Base-by-base conservation (phyloP, 2,113 vertebrate genomes). In the Calidris pygmaea region DNA sequence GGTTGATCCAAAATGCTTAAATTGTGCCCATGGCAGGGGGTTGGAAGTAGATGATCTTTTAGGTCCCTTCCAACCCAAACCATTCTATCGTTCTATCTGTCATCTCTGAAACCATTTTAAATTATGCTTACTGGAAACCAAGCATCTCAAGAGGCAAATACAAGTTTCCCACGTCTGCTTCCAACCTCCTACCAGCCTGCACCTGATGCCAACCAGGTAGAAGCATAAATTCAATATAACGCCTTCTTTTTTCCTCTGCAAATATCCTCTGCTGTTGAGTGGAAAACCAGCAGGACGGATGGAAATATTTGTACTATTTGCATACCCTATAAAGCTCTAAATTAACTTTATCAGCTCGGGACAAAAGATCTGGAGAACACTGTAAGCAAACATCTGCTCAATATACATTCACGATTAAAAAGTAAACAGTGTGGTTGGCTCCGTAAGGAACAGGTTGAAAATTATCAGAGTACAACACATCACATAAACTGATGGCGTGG, bases 381-480 rank as follows among this genome's bases (percentile, higher is more conserved):
- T 95, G 93, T 95, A 95, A 96, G 73, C 90, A 94, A 96, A 95
- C 95, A 96, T 96, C 96, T 97, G 96, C 83, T 97, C 90, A 89
- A 75, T 96, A 94, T 93, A 96, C 92, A 79, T 86, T 90, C 73
- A 71, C 56, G 47, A 66, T 93, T 94, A 96, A 92, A 93, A 94
- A 96, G 85, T 80, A 92, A 96, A 96, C 90, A 89, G 88, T 78
- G 78, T 60, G 88, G 89, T 55, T 92, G 84, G 88, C 90, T 97
- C 90, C 89, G 68, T 90, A 85, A 96, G 81, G 94, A 96, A 94
- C 92, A 94, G 95, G 95, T 82, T 96, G 96, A 76, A 83, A 95
- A 96, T 91, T 81, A 97, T 93, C 90, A 85, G 83, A 92, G 66
- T 62, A 58, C 72, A 90, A 83, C 72, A 85, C 59, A 80, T 83